Percentiles rank a stretch among this genome's conserved stretches.
Conservation (phyloP, 2,888 invertebrate species). For the Pantelozetes paolii region DNA sequence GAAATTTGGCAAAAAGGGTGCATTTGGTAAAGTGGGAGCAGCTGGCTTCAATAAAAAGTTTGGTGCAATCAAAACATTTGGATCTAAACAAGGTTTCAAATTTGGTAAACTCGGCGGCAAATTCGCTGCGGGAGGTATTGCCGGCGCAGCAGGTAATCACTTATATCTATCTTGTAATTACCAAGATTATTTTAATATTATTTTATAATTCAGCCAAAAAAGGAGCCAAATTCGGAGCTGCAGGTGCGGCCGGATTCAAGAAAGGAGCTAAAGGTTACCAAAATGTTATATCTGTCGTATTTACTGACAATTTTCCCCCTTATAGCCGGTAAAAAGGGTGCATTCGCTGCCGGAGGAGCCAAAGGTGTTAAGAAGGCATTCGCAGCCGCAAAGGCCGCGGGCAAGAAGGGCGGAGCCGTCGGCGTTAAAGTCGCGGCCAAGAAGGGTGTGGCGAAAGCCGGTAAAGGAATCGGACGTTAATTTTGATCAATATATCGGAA, state of each 20-base stretch:
- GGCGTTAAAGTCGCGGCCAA: conserved; percentile 11
- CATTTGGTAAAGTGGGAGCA: conserved; percentile 27
- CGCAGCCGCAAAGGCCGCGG: conserved; percentile 18
- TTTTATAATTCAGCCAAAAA: conserved; percentile 5
- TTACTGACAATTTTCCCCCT: too few species aligned
- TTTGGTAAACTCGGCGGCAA: conserved; percentile 38
- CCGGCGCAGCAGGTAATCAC: conserved; percentile 26
- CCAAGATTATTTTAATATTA: neutral
- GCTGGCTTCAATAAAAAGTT: conserved; percentile 38
- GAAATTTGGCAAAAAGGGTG: conserved; percentile 35
- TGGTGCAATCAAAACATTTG: conserved; percentile 32
- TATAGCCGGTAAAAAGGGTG: conserved; percentile 31
- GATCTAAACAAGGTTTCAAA: conserved; percentile 38
- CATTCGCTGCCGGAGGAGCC: neutral
- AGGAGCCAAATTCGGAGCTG: conserved; percentile 20
- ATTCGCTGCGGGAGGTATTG: conserved; percentile 34
- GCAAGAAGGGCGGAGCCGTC: conserved; percentile 17
- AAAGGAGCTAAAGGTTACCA: conserved; percentile 25
- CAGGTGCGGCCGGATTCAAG: neutral
- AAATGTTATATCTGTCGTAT: too few species aligned
- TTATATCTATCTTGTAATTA: neutral
- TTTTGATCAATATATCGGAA: neutral
- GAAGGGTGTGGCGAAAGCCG: neutral
- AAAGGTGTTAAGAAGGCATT: conserved; percentile 29
- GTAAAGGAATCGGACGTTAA: conserved; percentile 9